Percentiles rank a stretch among this genome's conserved stretches.
phyloP scores from a whole-genome alignment of 2,113 vertebrate species.

The Stegastes partitus region DNA sequence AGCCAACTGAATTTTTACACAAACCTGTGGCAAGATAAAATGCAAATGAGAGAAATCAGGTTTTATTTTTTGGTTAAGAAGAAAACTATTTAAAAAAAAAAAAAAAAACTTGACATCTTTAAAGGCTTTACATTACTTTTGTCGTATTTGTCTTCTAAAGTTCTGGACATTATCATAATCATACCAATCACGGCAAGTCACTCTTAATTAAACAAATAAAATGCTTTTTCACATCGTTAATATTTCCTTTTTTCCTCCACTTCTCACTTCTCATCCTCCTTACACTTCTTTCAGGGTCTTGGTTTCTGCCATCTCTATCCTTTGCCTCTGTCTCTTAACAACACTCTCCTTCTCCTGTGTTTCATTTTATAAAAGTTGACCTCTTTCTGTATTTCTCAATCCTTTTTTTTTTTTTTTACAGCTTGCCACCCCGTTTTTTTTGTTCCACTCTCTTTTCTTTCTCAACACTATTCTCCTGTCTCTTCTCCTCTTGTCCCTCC shows the following conservation, averaged over 20 bases:
- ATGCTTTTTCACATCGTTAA: background rate
- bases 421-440: background rate
- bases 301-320: background rate
- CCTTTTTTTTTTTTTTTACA: background rate
- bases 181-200: too few relatives aligned
- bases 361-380: background rate
- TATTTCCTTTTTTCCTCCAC: background rate
- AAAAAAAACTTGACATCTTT: too few relatives aligned
- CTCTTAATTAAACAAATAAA: too few relatives aligned
- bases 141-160: too few relatives aligned
- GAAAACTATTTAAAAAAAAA: too few relatives aligned
- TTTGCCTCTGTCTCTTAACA: background rate
- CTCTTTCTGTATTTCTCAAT: background rate
- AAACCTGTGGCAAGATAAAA: conserved; percentile 11
- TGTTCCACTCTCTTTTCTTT: background rate
- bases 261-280: too few relatives aligned
- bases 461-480: background rate
- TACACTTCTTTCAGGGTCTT: background rate
- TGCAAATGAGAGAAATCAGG: background rate
- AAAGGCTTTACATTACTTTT: too few relatives aligned
- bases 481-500: background rate
- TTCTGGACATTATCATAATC: too few relatives aligned
- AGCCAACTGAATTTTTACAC: background rate
- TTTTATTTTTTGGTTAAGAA: too few relatives aligned
- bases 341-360: background rate